Percentiles rank a stretch among this genome's conserved stretches.
These are phyloP conservation scores for Odontomachus brunneus DNA, from an alignment of 1,140 invertebrate species.

Conservation along the genomic window DNA sequence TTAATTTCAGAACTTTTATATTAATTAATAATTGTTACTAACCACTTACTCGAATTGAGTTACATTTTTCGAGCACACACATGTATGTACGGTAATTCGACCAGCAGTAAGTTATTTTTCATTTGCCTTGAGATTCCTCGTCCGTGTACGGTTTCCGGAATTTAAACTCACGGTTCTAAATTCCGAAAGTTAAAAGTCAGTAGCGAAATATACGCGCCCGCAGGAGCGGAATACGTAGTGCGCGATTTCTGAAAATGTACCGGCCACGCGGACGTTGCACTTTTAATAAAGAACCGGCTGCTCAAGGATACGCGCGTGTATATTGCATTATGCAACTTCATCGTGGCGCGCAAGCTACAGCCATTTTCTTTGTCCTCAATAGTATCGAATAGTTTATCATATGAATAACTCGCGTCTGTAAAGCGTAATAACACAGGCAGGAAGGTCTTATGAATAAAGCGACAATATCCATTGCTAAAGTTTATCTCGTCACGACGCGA, in stretches of 20 bases:
- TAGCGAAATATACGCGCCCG: neutral
- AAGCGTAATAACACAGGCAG: constrained; percentile 1
- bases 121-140: constrained; percentile 1
- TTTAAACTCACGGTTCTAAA: neutral
- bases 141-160: neutral
- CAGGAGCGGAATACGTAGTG: neutral
- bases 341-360: no score
- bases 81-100: neutral
- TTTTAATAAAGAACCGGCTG: constrained; percentile 64
- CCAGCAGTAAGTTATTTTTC: neutral
- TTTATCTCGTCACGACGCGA: neutral
- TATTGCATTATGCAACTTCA: constrained; percentile 5
- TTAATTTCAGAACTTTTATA: no score
- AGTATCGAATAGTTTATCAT: neutral
- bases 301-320: neutral
- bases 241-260: constrained; percentile 20
- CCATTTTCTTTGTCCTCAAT: neutral
- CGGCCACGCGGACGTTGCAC: neutral
- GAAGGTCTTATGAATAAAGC: neutral
- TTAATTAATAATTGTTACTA: no score
- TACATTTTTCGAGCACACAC: neutral
- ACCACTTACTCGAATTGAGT: no score
- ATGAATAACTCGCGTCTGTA: neutral
- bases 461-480: constrained; percentile 2
- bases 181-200: constrained; percentile 27